phyloP scores from a whole-genome alignment of 2,888 invertebrate genomes.

The Polydrusus tereticollis region DNA sequence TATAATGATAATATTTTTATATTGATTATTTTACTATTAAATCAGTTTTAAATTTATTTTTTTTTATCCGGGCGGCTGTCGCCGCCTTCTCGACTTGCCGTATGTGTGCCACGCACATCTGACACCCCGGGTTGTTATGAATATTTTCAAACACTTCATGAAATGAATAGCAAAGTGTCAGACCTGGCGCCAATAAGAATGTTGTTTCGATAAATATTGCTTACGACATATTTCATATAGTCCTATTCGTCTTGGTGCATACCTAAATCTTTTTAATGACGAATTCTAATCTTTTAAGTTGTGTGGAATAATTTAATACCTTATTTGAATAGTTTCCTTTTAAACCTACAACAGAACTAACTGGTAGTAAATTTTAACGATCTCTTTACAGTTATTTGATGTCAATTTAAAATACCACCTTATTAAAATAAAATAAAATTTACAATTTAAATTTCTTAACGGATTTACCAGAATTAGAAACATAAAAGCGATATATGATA shows the following conservation, averaged over 20 bases:
- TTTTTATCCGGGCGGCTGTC: no score
- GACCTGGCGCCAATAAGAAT: neutral
- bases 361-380: neutral
- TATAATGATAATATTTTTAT: no score
- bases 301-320: neutral
- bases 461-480: neutral
- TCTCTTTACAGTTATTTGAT: neutral
- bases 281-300: neutral
- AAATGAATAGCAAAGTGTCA: neutral
- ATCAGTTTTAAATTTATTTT: no score
- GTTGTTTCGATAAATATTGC: neutral
- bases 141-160: neutral
- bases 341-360: neutral
- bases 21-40: no score
- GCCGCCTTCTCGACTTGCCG: no score
- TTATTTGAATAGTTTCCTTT: neutral
- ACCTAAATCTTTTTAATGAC: neutral
- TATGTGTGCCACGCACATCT: no score
- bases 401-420: neutral
- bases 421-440: neutral
- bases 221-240: neutral
- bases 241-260: neutral
- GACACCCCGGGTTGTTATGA: no score
- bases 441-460: neutral
- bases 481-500: neutral